Conservation (phyloP, 2,888 invertebrate genomes). For the Ophion obscuratus region DNA sequence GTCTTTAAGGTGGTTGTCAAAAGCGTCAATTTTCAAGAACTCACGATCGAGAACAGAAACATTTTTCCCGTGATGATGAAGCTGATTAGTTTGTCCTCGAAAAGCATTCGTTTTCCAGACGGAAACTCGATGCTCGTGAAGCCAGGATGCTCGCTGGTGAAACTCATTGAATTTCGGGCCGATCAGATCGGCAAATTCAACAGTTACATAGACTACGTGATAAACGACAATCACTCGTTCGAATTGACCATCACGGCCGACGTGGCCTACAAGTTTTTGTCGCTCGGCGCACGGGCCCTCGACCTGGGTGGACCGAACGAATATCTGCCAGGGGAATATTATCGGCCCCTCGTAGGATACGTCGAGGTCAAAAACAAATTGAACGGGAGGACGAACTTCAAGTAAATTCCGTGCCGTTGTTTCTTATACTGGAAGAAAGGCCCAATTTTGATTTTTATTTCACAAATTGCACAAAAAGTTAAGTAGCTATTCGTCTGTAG, state of each 20-base stretch:
- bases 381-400: conserved; percentile 70
- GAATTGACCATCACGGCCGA: conserved; percentile 82
- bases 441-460: not conserved
- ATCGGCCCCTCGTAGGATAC: conserved; percentile 65
- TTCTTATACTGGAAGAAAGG: not conserved
- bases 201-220: conserved; percentile 81
- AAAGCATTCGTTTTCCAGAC: conserved; percentile 69
- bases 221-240: conserved; percentile 83
- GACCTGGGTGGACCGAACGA: conserved; percentile 80
- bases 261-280: conserved; percentile 81
- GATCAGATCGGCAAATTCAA: conserved; percentile 77
- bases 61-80: conserved; percentile 78
- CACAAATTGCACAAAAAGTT: not conserved
- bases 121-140: conserved; percentile 70
- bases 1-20: conserved; percentile 74
- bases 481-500: not conserved
- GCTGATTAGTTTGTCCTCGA: conserved; percentile 64
- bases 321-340: conserved; percentile 82
- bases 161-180: conserved; percentile 73
- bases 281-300: conserved; percentile 76
- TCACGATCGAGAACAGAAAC: conserved; percentile 82
- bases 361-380: conserved; percentile 74
- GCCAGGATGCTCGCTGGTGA: conserved; percentile 57
- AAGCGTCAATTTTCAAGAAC: conserved; percentile 75
- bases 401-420: conserved; percentile 56